These are phyloP conservation scores for Pseudotriccus pelzelni DNA, from an alignment of 2,797 vertebrate genomes.

Conservation along the genomic window DNA sequence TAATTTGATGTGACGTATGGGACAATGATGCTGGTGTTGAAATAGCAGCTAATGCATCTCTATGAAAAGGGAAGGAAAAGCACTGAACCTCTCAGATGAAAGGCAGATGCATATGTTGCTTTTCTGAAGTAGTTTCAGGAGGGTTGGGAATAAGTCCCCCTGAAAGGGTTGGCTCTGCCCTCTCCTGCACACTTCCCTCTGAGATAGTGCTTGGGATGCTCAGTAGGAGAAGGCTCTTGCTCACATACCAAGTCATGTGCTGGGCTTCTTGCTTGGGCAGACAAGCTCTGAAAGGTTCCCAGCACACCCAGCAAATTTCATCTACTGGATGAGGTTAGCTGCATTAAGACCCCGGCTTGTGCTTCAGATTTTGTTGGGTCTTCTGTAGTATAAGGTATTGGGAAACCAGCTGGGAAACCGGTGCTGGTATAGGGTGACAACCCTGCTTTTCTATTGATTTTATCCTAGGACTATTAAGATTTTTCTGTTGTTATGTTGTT, in stretches of 20 bases:
- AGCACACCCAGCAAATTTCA: background rate
- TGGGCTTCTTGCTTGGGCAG: background rate
- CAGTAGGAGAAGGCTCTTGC: background rate
- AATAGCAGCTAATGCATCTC: background rate
- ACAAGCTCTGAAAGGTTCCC: background rate
- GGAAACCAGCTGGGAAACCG: background rate
- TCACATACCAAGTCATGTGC: fast-evolving
- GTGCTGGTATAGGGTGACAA: background rate
- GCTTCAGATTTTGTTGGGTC: background rate
- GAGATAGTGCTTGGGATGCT: background rate
- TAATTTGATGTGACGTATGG: background rate
- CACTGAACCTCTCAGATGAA: background rate
- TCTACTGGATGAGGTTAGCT: background rate
- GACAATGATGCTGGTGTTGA: background rate
- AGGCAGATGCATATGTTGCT: background rate
- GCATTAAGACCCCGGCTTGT: background rate
- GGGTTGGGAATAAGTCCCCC: background rate
- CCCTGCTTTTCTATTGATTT: background rate
- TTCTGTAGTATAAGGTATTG: background rate
- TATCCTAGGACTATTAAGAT: background rate
- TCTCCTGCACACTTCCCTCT: background rate
- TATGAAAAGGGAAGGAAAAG: background rate
- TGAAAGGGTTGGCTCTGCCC: background rate
- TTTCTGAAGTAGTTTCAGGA: background rate
- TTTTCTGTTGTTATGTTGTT: background rate